Base-by-base conservation (phyloP, 2,888 invertebrate genomes). In the Bimastos eiseni region DNA sequence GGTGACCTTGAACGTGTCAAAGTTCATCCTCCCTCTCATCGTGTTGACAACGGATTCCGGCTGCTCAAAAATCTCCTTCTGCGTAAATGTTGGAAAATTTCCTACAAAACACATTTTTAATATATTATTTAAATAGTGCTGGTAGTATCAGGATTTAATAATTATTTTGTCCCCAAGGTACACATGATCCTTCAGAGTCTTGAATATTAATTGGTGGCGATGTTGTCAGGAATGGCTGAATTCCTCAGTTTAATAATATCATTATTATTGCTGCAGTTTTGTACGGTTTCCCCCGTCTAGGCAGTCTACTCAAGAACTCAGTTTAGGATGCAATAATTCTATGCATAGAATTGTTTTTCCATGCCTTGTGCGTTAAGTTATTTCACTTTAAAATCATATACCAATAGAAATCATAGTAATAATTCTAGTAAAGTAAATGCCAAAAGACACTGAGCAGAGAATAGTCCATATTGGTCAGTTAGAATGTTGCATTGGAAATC, bases 21-120 rank as follows among this genome's bases (percentile, higher is more conserved):
- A 98, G 95, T 98, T 98, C 3, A 99, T 96, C 91, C 99, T 97
- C 21, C 99, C 99, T 95, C 99, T 97, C 99, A 99, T 99, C 0
- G 99, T 99, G 95, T 99, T 99, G 37, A 99, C 97, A 90, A 99
- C 98, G 0, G 99, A 99, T 95, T 99, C 99, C 0, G 99, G 98
- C 95, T 99, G 99, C 95, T 99, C 99, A 96, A 99, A 99, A 94
- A 99, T 99, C 96, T 99, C 99, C 95, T 99, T 99, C 95, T 99
- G 99, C 99, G 99, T 99, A 95, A 99, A 99, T 93, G 98, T 98
- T 93, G 98, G 97, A 96, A 98, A 99, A 95, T 98, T 99, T 91
- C 98, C 96, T 96, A 93, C 1, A 70, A 70, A 70, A 30, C 70
- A 70, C 6, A 11, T 70, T 70, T 6, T n/a, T 8, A 70, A 70